Evolutionary conservation across 2,797 vertebrate species (phyloP), one percentile per base, ranked within the genome.

Genomic region (Gymnopithys bicolor): DNA sequence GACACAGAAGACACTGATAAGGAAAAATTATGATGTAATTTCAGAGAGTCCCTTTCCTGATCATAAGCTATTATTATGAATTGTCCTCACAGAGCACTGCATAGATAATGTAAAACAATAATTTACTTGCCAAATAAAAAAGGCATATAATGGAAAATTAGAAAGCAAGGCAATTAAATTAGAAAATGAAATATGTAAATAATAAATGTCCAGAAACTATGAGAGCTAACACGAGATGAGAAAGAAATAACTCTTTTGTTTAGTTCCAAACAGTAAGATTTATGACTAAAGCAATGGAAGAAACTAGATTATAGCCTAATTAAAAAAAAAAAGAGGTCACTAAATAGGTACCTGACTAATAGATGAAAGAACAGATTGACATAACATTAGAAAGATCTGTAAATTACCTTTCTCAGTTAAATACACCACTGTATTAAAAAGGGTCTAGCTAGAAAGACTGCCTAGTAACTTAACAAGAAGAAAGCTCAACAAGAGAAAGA

Each of bases 151-250:
- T 62, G 14, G 60, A 86, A 93, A 90, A 92, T 90, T 46, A 82
- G 82, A 83, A 90, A 94, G 80, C 56, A 76, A 85, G 58, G 67
- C 82, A 93, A 95, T 89, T 90, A 84, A 89, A 93, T 92, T 89
- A 77, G 59, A 66, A 87, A 85, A 86, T 0, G 0, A 73, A 93
- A 78, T 92, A 92, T 28, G 24, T 73, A 89, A 69, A 68, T 88
- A 88, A 93, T 86, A 89, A 94, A 94, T 67, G 52, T 33, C 25
- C 28, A 94, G 66, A 92, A 94, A 88, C 55, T 89, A 53, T 85
- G 75, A 90, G 52, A 69, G 67, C 63, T 32, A 84, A 89, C 18
- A 23, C 41, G 67, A 69, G 63, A 86, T 80, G 37, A 79, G 37
- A 79, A 92, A 79, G 51, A 30, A 91, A 89, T 48, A 62, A 56